phyloP scores from a whole-genome alignment of 64 coral and sea anemone species.

The Catalaphyllia jardinei region DNA sequence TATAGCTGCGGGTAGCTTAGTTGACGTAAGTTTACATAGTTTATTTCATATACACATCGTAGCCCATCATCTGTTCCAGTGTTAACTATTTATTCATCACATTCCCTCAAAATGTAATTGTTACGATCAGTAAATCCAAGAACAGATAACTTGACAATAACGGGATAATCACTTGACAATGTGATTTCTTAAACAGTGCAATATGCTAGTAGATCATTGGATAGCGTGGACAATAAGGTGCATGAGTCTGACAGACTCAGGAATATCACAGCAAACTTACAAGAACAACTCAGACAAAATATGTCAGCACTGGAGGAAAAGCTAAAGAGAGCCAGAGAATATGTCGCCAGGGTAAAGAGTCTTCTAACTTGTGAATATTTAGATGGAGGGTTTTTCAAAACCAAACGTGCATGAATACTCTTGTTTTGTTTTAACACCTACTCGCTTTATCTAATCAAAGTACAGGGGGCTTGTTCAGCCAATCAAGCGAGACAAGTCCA shows the following conservation, averaged over 20 bases:
- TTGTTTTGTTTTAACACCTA: no score
- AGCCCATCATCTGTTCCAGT: no score
- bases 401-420: no score
- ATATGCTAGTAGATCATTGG: slow-evolving; percentile 48
- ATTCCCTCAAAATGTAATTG: neutral
- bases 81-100: no score
- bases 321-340: slow-evolving; percentile 71
- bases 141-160: neutral
- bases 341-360: slow-evolving; percentile 81
- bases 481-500: no score
- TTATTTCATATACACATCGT: no score
- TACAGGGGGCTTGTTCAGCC: no score
- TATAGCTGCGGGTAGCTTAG: no score
- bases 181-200: slow-evolving; percentile 49
- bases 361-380: neutral
- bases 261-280: slow-evolving; percentile 58
- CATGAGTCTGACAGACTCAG: slow-evolving; percentile 36
- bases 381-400: no score
- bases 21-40: no score
- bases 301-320: slow-evolving; percentile 68
- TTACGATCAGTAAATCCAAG: neutral
- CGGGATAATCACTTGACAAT: neutral
- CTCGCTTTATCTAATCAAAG: no score
- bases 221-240: slow-evolving; percentile 52
- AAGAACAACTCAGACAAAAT: slow-evolving; percentile 51